Percentiles rank a stretch among this genome's conserved stretches.
These are phyloP conservation scores for Neogale vison DNA, from an alignment of 2,113 vertebrate genomes.

Conservation along the genomic window DNA sequence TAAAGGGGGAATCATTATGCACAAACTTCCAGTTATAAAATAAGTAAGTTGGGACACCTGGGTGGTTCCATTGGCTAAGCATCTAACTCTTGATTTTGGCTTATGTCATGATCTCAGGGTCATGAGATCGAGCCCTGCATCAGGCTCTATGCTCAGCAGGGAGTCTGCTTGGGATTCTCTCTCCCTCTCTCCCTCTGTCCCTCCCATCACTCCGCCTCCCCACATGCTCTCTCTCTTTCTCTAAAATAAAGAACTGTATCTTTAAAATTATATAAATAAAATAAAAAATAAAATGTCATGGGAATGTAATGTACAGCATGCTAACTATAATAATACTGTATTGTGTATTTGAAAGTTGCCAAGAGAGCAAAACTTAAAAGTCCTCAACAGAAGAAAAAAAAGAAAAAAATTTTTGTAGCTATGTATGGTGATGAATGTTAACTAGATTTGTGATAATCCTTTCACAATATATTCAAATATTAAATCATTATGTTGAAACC, in stretches of 20 bases:
- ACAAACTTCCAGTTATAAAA: not conserved
- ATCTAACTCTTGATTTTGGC: not conserved
- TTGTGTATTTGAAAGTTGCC: not conserved
- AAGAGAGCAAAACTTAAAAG: not conserved
- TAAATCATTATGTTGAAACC: not conserved
- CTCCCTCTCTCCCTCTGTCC: not conserved
- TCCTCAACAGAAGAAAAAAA: not conserved
- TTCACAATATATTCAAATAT: not conserved
- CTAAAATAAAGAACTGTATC: not conserved
- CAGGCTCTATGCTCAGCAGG: not conserved
- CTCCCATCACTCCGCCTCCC: not conserved
- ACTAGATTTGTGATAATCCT: not conserved
- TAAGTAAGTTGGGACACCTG: not conserved
- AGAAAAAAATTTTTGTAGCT: not conserved
- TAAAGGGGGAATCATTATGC: not conserved
- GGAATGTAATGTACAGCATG: not conserved
- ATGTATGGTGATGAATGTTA: not conserved
- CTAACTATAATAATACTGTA: not conserved
- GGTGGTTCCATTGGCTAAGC: not conserved
- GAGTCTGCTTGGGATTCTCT: not conserved
- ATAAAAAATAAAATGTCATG: not conserved
- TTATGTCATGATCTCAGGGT: not conserved
- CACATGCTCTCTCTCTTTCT: not conserved
- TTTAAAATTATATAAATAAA: not conserved
- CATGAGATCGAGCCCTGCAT: not conserved